Conservation (phyloP, 2,888 invertebrate genomes). For the Drosophila neonasuta region DNA sequence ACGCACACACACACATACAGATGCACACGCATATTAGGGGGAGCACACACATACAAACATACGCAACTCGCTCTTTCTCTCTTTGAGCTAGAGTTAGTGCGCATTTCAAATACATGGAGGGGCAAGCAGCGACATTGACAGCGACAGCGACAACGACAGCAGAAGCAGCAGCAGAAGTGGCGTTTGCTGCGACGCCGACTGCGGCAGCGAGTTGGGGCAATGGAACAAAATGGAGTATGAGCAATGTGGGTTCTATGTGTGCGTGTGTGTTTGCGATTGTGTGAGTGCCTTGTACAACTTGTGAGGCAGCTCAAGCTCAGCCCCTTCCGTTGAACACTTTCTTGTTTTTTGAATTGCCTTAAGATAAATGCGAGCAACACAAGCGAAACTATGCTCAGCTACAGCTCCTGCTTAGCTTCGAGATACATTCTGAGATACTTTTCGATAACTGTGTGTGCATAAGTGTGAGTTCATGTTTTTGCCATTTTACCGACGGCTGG, state of each 20-base stretch:
- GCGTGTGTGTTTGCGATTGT: conserved; percentile 17
- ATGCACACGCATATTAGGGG: conserved; percentile 14
- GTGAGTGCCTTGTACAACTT: conserved; percentile 14
- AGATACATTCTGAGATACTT: conserved; percentile 42
- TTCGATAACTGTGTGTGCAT: background rate
- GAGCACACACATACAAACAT: conserved; percentile 28
- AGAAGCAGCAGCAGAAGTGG: conserved; percentile 28
- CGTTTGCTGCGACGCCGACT: conserved; percentile 37
- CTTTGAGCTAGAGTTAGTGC: conserved; percentile 77
- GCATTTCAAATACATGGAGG: conserved; percentile 79
- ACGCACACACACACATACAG: conserved; percentile 30
- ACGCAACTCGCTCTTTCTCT: conserved; percentile 33
- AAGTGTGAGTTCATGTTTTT: conserved; percentile 13
- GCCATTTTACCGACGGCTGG: conserved; percentile 44
- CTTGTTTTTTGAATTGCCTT: conserved; percentile 3
- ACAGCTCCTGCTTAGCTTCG: background rate
- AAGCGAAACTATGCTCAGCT: background rate
- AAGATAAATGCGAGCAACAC: conserved; percentile 8
- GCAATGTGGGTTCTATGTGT: conserved; percentile 18
- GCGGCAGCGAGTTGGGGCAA: conserved; percentile 63
- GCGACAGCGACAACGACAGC: conserved; percentile 21
- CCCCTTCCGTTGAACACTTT: conserved; percentile 24
- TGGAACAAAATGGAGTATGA: conserved; percentile 64
- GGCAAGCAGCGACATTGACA: conserved; percentile 39
- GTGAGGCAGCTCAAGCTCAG: conserved; percentile 26